These are phyloP conservation scores for Chauna torquata DNA, from an alignment of 2,113 vertebrate genomes.

Conservation along the genomic window DNA sequence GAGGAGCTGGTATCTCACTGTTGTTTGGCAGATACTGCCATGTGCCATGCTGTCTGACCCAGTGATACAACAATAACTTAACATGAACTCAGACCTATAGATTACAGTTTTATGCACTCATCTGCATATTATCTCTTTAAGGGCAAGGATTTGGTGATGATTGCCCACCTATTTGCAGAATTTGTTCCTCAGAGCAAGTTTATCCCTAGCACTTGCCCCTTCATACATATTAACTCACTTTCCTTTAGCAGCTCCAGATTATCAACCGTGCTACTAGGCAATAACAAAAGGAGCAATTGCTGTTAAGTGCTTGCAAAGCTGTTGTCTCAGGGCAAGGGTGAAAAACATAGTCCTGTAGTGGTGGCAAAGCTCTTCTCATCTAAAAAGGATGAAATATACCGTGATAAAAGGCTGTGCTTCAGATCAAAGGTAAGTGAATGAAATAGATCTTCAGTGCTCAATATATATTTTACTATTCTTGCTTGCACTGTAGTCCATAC, in stretches of 20 bases:
- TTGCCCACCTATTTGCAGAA: background rate
- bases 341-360: background rate
- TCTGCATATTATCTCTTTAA: background rate
- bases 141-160: background rate
- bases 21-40: background rate
- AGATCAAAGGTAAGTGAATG: background rate
- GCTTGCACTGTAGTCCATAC: conserved; percentile 81
- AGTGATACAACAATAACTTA: background rate
- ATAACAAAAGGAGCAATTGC: background rate
- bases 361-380: background rate
- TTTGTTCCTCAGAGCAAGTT: background rate
- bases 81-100: background rate
- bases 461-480: background rate
- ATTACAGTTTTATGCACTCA: background rate
- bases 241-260: background rate
- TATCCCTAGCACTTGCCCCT: background rate
- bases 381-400: background rate
- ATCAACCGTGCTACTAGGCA: background rate
- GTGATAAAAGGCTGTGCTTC: background rate
- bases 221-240: background rate
- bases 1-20: background rate
- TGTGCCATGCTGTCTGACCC: background rate
- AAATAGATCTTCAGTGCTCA: background rate
- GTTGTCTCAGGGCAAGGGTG: background rate
- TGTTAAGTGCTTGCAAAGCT: background rate